Evolutionary conservation across 2,797 vertebrate species (phyloP).

Genomic region (Sciurus vulgaris): DNA sequence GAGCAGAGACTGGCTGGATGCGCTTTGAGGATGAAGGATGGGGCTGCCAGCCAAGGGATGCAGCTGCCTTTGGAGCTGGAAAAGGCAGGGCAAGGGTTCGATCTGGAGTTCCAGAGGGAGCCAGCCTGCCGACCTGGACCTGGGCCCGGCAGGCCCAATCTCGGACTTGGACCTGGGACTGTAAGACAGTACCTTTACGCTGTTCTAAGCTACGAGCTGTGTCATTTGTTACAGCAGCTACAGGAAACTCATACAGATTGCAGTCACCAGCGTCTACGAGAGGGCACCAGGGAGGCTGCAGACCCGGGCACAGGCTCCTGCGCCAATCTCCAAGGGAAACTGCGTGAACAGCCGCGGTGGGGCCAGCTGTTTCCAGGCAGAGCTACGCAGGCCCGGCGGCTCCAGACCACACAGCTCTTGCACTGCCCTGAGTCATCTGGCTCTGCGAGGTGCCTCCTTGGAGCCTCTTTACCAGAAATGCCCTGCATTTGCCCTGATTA

Average conservation of each 20-base stretch:
- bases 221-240: not conserved
- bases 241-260: not conserved
- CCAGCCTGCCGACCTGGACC: not conserved
- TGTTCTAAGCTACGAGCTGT: not conserved
- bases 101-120: too few relatives aligned
- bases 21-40: fast-evolving
- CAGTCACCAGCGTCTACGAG: not conserved
- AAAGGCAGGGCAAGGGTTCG: not conserved
- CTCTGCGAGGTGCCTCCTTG: conserved; percentile 59
- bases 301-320: not conserved
- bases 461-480: conserved; percentile 77
- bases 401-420: conserved; percentile 62
- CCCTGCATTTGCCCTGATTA: conserved; percentile 63
- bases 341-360: not conserved
- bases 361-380: not conserved
- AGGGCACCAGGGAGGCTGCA: not conserved
- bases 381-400: not conserved
- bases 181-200: not conserved
- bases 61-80: too few relatives aligned
- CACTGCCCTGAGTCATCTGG: conserved; percentile 76
- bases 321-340: not conserved
- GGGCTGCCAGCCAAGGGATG: fast-evolving
- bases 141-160: fast-evolving
- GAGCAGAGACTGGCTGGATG: too few relatives aligned
- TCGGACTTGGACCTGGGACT: not conserved